Evolutionary conservation across 2,888 invertebrate genomes (phyloP).

Genomic region (Amphipyra tragopoginis): DNA sequence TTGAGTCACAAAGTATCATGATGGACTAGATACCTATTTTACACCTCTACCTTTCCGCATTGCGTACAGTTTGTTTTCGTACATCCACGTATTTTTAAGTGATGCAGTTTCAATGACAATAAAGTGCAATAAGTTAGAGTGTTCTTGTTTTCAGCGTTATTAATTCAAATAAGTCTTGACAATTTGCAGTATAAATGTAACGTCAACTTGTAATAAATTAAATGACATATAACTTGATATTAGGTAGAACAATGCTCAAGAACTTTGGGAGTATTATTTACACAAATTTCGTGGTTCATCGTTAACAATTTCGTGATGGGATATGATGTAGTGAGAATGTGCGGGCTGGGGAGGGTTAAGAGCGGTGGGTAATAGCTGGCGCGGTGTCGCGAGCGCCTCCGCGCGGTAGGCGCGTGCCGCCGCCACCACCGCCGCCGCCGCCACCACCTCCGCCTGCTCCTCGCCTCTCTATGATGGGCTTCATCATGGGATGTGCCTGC

Average conservation of each 20-base stretch:
- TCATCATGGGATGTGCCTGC: slow-evolving; percentile 98
- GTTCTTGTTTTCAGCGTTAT: slow-evolving; percentile 12
- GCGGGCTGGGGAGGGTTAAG: slow-evolving; percentile 74
- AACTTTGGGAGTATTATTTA: slow-evolving; percentile 14
- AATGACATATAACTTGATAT: slow-evolving; percentile 21
- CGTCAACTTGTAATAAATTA: slow-evolving; percentile 5
- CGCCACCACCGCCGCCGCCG: slow-evolving; percentile 79
- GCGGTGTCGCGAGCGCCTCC: slow-evolving; percentile 81
- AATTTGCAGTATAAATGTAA: slow-evolving; percentile 7
- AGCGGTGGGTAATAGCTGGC: slow-evolving; percentile 76
- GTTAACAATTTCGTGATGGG: slow-evolving; percentile 55
- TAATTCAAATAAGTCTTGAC: neutral
- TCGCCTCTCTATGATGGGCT: slow-evolving; percentile 95
- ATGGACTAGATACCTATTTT: slow-evolving; percentile 33
- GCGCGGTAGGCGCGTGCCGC: slow-evolving; percentile 86
- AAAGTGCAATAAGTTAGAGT: slow-evolving; percentile 25
- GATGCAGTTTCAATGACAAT: slow-evolving; percentile 13
- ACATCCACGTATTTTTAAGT: slow-evolving; percentile 15
- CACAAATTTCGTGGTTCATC: slow-evolving; percentile 24
- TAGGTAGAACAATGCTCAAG: slow-evolving; percentile 33
- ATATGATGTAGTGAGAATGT: slow-evolving; percentile 57
- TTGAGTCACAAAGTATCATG: slow-evolving; percentile 42
- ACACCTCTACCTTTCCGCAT: slow-evolving; percentile 47
- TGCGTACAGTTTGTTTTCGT: slow-evolving; percentile 47
- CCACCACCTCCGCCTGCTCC: slow-evolving; percentile 75